Evolutionary conservation across 1,140 invertebrate species (phyloP).

Genomic region (Hyphantria cunea): DNA sequence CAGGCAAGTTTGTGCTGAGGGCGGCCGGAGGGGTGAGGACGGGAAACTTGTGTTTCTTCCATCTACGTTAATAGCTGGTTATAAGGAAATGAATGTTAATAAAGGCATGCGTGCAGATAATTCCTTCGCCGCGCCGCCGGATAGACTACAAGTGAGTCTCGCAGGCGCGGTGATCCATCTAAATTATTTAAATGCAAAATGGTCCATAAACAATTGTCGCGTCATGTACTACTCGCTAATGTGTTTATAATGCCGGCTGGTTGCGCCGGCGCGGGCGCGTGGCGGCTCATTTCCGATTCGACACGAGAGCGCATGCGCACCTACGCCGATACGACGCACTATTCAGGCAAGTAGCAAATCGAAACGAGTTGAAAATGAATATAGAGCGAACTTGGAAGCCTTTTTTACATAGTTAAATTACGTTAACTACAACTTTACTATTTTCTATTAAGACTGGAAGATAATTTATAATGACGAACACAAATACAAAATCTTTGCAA

Average conservation of each 20-base stretch:
- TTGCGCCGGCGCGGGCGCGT: slow-evolving; percentile 27
- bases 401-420: background rate
- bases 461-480: no score
- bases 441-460: no score
- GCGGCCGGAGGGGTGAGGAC: background rate
- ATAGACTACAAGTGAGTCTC: background rate
- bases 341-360: slow-evolving; percentile 7
- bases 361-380: slow-evolving; percentile 27
- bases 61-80: background rate
- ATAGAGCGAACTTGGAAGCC: slow-evolving; percentile 1
- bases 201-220: slow-evolving; percentile 43
- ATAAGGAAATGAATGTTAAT: background rate
- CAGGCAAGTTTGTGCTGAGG: background rate
- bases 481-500: no score
- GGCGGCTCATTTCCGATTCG: slow-evolving; percentile 46
- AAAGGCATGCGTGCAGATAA: background rate
- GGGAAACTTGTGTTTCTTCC: background rate
- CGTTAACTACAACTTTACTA: background rate
- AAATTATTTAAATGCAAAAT: slow-evolving; percentile 50
- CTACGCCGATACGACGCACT: background rate
- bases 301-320: slow-evolving; percentile 33
- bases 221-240: slow-evolving; percentile 34
- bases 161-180: slow-evolving; percentile 32
- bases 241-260: slow-evolving; percentile 45
- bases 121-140: background rate